Evolutionary conservation across 1,140 invertebrate genomes (phyloP), one percentile per base, ranked within the genome.

Genomic region (Steinernema khuongi): DNA sequence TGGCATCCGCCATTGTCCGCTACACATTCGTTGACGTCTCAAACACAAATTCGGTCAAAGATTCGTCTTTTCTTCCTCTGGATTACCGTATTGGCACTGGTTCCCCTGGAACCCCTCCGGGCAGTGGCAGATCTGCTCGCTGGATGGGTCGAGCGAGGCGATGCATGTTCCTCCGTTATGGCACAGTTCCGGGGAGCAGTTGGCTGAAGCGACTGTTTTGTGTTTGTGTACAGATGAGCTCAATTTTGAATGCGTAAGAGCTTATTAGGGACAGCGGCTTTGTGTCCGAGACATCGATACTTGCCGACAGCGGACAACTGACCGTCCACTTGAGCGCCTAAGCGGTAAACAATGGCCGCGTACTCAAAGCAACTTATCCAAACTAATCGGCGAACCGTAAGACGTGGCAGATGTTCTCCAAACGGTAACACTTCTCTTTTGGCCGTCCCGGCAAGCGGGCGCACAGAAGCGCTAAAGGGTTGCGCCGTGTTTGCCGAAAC

Each of bases 11-110:
- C 86, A 74, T 86, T 86, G 29, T 81, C 67, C 1, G 77, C 72
- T 14, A 81, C 41, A 74, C 86, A 87, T 68, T 86, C 85, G 69
- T 87, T 83, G 4, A 83, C 76, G 69, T 87, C 86, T 86, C 67
- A 1, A 79, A 77, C 36, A 41, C 19, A 30, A 18, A 22, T 72
- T n/a, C n/a, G n/a, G n/a, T n/a, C n/a, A n/a, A n/a, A n/a, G n/a
- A n/a, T n/a, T n/a, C n/a, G n/a, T n/a, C 14, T 28, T 36, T 41
- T 74, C 18, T 19, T 28, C 30, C 1, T 43, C 0, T 19, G 0
- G 7, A 74, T 32, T 67, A 85, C 85, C 86, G 73, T 85, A 86
- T 79, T 86, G 85, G 70, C 85, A 86, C 11, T 77, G 75, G 22
- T 79, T 73, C 17, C 85, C 85, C 36, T 82, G 79, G 75, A 85